These are phyloP conservation scores for Rhea americana DNA, from an alignment of 2,113 vertebrate genomes.

Conservation along the genomic window DNA sequence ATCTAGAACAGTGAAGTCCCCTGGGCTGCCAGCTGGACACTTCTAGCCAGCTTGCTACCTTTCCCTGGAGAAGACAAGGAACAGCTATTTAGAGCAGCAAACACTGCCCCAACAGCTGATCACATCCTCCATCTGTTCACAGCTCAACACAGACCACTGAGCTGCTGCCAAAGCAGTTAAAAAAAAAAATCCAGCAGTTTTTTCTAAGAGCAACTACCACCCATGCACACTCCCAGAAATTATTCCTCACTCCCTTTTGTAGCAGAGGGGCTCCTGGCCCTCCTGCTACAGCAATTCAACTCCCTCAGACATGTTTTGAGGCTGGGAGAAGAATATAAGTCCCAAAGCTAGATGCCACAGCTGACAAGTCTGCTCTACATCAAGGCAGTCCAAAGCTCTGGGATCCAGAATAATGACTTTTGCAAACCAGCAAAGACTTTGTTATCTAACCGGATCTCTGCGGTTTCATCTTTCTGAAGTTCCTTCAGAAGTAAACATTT, in stretches of 20 bases:
- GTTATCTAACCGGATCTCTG: not conserved
- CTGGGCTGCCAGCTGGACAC: not conserved
- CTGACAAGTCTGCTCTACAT: not conserved
- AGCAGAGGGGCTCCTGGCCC: not conserved
- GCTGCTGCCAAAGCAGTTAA: conserved; percentile 31
- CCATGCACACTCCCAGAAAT: not conserved
- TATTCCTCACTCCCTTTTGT: rapidly evolving
- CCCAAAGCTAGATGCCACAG: not conserved
- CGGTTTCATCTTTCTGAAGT: not conserved
- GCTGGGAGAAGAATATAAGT: not conserved
- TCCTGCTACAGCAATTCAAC: not conserved
- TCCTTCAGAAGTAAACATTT: not conserved
- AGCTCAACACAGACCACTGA: conserved; percentile 39
- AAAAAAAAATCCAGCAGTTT: not conserved
- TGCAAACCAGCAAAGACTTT: not conserved
- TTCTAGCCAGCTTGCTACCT: not conserved
- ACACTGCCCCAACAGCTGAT: conserved; percentile 57
- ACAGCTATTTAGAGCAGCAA: conserved; percentile 43
- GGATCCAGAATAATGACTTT: not conserved
- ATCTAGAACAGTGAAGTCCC: not conserved
- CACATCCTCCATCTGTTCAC: conserved; percentile 56
- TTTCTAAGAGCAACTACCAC: not conserved
- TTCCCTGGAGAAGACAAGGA: conserved; percentile 8
- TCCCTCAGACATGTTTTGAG: not conserved
- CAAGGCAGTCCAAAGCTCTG: not conserved